Conservation (phyloP, 1,140 invertebrate species). For the Temnothorax nylanderi region DNA sequence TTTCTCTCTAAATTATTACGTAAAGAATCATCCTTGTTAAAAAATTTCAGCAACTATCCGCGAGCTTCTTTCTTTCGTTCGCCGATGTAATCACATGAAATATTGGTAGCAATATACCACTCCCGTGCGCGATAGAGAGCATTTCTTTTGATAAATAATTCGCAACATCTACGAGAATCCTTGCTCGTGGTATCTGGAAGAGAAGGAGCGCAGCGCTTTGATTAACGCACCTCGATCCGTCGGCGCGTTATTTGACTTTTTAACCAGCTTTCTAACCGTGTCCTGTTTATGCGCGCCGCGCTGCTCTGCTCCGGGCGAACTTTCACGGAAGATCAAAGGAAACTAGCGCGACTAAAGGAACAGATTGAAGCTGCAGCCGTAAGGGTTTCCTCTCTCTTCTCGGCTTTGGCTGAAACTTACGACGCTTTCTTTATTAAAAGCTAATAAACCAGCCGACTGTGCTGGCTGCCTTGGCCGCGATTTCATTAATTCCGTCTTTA, state of each 20-base stretch:
- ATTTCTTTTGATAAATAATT: slow-evolving; percentile 48
- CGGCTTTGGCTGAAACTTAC: slow-evolving; percentile 35
- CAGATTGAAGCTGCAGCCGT: slow-evolving; percentile 44
- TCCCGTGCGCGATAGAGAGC: not conserved
- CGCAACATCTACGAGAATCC: not conserved
- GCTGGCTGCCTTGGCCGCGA: not conserved
- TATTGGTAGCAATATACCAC: not conserved
- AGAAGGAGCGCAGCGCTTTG: slow-evolving; percentile 8
- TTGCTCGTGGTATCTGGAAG: not conserved
- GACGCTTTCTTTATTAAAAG: slow-evolving; percentile 55
- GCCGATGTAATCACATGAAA: not conserved
- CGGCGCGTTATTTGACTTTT: slow-evolving; percentile 55
- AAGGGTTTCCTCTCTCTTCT: slow-evolving; percentile 22
- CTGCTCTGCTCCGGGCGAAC: slow-evolving; percentile 34
- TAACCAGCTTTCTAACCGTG: slow-evolving; percentile 16
- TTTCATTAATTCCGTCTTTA: slow-evolving; percentile 49
- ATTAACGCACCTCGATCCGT: slow-evolving; percentile 36
- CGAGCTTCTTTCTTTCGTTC: not conserved
- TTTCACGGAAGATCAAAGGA: slow-evolving; percentile 56
- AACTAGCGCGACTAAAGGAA: slow-evolving; percentile 40
- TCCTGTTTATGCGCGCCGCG: slow-evolving; percentile 24
- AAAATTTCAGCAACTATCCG: not conserved
- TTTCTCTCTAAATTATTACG: not conserved
- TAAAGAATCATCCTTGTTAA: not conserved
- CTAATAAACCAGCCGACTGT: slow-evolving; percentile 50